phyloP scores from a whole-genome alignment of 1,140 invertebrate genomes.

The Ips typographus region DNA sequence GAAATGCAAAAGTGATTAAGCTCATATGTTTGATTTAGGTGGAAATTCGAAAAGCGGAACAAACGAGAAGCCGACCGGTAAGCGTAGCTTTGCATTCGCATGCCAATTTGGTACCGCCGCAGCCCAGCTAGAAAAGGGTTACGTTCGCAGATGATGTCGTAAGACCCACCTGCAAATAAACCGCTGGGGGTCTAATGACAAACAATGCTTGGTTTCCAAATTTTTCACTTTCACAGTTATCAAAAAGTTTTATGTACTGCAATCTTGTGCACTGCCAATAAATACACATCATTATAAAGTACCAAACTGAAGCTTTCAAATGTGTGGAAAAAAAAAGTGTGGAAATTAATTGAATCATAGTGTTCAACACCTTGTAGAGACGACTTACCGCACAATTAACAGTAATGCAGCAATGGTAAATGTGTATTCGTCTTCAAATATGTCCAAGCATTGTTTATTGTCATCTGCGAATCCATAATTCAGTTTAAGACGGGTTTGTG shows the following conservation, averaged over 20 bases:
- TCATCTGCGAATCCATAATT: too few relatives aligned
- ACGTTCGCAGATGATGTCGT: conserved; percentile 52
- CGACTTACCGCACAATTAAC: neutral
- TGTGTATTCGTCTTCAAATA: too few relatives aligned
- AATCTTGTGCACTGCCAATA: neutral
- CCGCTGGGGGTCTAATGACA: conserved; percentile 5
- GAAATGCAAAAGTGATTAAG: too few relatives aligned
- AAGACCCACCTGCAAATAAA: conserved; percentile 40
- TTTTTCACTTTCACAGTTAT: neutral
- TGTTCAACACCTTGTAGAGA: neutral
- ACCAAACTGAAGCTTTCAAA: too few relatives aligned
- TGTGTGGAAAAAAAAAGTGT: too few relatives aligned
- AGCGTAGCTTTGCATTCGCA: conserved; percentile 55
- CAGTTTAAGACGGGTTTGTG: too few relatives aligned
- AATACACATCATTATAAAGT: neutral
- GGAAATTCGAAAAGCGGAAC: conserved; percentile 43
- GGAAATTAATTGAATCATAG: too few relatives aligned
- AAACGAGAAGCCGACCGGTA: conserved; percentile 49
- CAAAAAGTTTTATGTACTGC: neutral
- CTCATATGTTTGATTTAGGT: conserved; percentile 16
- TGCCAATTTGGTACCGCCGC: conserved; percentile 52
- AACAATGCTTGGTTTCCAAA: conserved; percentile 7
- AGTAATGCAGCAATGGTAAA: neutral
- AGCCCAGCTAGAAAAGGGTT: conserved; percentile 54
- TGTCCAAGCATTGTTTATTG: too few relatives aligned